These are phyloP conservation scores for Pteronotus mesoamericanus DNA, from an alignment of 2,797 vertebrate genomes.

Conservation along the genomic window DNA sequence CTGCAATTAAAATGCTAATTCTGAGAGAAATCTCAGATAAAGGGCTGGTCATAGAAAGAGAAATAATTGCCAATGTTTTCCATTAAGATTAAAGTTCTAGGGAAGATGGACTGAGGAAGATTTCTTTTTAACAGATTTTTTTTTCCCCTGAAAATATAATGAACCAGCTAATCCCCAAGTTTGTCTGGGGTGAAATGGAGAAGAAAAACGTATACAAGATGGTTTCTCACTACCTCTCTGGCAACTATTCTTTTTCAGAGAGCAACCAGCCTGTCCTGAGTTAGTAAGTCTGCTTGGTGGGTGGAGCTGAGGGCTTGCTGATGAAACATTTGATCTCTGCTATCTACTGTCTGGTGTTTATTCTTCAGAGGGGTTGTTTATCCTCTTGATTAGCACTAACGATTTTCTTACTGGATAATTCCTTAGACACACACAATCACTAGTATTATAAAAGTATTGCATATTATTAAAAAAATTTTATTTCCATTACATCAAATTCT, in stretches of 20 bases:
- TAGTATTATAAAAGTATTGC: background rate
- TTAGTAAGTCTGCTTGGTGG: background rate
- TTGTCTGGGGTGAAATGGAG: background rate
- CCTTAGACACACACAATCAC: background rate
- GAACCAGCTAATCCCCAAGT: background rate
- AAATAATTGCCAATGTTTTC: background rate
- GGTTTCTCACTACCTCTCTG: background rate
- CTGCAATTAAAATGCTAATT: background rate
- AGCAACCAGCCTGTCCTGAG: background rate
- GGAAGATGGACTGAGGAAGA: background rate
- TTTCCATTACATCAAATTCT: background rate
- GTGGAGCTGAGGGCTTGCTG: background rate
- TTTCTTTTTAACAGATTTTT: background rate
- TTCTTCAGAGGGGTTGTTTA: background rate
- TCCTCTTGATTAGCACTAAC: background rate
- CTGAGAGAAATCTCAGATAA: background rate
- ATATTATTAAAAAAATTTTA: background rate
- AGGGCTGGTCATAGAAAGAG: background rate
- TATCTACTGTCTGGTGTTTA: background rate
- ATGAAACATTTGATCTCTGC: background rate
- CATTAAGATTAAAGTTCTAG: background rate
- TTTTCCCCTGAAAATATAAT: background rate
- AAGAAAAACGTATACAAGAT: background rate
- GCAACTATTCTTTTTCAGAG: background rate
- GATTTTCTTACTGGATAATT: background rate